Percentiles rank a stretch among this genome's conserved stretches.
Conservation (phyloP, 2,113 vertebrate genomes). For the Mustelus asterias region DNA sequence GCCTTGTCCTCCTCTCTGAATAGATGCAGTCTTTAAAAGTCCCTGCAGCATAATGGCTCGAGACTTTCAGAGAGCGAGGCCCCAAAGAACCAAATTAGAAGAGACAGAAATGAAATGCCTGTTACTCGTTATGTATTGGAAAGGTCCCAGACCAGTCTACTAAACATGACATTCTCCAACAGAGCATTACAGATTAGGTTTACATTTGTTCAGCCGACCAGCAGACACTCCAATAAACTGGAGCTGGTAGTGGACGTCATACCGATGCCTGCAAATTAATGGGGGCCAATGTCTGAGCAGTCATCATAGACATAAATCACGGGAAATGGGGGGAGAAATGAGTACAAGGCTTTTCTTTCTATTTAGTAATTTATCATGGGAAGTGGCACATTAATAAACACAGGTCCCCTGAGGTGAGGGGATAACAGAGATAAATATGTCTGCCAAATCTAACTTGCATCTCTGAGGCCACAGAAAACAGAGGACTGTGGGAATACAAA, state of each 20-base stretch:
- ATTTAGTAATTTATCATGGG: conserved; percentile 82
- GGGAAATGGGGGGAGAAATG: conserved; percentile 59
- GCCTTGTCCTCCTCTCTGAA: not conserved
- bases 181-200: conserved; percentile 43
- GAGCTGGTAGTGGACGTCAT: conserved; percentile 42
- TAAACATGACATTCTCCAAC: conserved; percentile 47
- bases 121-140: conserved; percentile 44
- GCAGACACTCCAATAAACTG: conserved; percentile 41
- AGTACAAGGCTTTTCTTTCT: conserved; percentile 73
- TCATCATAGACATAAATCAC: conserved; percentile 63
- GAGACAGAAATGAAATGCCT: conserved; percentile 48
- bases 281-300: conserved; percentile 46
- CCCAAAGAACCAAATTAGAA: conserved; percentile 60
- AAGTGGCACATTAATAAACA: conserved; percentile 82
- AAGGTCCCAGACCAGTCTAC: conserved; percentile 47
- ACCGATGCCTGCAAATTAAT: conserved; percentile 53
- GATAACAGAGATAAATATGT: conserved; percentile 73
- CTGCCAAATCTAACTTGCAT: conserved; percentile 65
- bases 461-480: conserved; percentile 53
- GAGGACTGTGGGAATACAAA: conserved; percentile 57
- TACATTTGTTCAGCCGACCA: conserved; percentile 39
- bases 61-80: conserved; percentile 46
- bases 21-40: not conserved
- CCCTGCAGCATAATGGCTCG: conserved; percentile 47
- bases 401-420: conserved; percentile 72